A percentile compares a stretch with the other conserved stretches of the same genome.
These are phyloP conservation scores for Gephyroberyx darwinii DNA, from an alignment of 2,797 vertebrate species.

Conservation along the genomic window DNA sequence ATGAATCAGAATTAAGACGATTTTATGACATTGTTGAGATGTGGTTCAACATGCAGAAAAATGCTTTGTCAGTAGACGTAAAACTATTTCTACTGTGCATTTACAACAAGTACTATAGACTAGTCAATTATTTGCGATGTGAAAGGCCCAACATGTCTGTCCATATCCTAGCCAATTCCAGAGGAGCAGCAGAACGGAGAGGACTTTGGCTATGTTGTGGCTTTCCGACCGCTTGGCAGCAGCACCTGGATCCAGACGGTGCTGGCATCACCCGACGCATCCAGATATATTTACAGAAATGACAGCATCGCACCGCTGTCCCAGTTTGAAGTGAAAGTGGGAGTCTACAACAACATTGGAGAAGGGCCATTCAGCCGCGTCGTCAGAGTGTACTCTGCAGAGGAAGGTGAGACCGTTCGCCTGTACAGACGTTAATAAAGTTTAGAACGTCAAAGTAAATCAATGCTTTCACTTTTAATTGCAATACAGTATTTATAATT, in stretches of 20 bases:
- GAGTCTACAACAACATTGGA: constrained; percentile 86
- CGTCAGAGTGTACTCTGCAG: constrained; percentile 84
- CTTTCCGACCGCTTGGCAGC: constrained; percentile 84
- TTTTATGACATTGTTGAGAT: constrained; percentile 36
- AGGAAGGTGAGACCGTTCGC: constrained; percentile 80
- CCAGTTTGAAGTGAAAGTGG: constrained; percentile 90
- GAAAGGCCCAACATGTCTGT: constrained; percentile 37
- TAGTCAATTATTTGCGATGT: constrained; percentile 31
- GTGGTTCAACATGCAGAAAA: constrained; percentile 20
- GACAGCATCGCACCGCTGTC: constrained; percentile 85
- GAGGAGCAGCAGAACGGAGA: constrained; percentile 90
- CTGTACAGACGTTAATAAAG: constrained; percentile 5
- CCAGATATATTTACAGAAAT: constrained; percentile 86
- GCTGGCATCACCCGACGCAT: constrained; percentile 84
- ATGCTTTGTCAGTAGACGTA: constrained; percentile 26
- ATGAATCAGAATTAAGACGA: constrained; percentile 50
- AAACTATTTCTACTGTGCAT: constrained; percentile 14
- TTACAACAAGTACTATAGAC: constrained; percentile 29
- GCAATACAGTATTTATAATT: constrained; percentile 15
- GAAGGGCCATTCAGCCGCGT: constrained; percentile 84
- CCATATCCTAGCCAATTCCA: constrained; percentile 81
- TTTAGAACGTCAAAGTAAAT: constrained; percentile 7
- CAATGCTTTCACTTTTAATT: constrained; percentile 14
- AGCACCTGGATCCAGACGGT: constrained; percentile 85
- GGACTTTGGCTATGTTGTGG: constrained; percentile 87